Evolutionary conservation across 2,797 vertebrate genomes (phyloP).

Genomic region (Phataginus tricuspis): DNA sequence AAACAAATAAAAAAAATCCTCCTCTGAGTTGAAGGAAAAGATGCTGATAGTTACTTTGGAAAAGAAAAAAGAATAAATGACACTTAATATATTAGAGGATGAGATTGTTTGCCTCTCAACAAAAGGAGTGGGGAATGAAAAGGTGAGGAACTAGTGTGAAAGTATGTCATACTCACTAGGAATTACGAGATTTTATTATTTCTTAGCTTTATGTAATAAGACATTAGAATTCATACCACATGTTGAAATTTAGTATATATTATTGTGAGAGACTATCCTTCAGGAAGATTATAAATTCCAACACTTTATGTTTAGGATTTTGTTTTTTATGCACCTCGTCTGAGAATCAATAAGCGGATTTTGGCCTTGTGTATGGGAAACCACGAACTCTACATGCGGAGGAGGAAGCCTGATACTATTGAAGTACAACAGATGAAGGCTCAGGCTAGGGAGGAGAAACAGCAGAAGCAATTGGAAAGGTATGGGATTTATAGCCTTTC

Average conservation of each 20-base stretch:
- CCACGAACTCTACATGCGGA: constrained; percentile 98
- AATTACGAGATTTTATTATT: neutral
- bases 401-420: constrained; percentile 98
- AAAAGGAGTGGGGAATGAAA: neutral
- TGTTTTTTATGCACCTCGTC: constrained; percentile 97
- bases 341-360: constrained; percentile 98
- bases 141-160: neutral
- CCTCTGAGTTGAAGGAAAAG: neutral
- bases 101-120: neutral
- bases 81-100: neutral
- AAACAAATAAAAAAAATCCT: neutral
- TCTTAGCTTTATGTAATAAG: neutral
- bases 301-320: constrained; percentile 91
- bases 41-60: constrained; percentile 20
- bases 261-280: constrained; percentile 21
- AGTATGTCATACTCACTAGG: neutral
- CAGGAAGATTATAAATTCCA: constrained; percentile 53
- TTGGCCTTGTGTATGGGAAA: constrained; percentile 98
- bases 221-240: neutral
- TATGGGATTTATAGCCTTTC: constrained; percentile 78
- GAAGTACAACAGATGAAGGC: constrained; percentile 99
- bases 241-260: constrained; percentile 2
- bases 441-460: constrained; percentile 97
- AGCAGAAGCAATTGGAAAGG: constrained; percentile 99
- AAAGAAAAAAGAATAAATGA: neutral